phyloP scores from a whole-genome alignment of 2,113 vertebrate genomes.

The Phrynocephalus versicolor region DNA sequence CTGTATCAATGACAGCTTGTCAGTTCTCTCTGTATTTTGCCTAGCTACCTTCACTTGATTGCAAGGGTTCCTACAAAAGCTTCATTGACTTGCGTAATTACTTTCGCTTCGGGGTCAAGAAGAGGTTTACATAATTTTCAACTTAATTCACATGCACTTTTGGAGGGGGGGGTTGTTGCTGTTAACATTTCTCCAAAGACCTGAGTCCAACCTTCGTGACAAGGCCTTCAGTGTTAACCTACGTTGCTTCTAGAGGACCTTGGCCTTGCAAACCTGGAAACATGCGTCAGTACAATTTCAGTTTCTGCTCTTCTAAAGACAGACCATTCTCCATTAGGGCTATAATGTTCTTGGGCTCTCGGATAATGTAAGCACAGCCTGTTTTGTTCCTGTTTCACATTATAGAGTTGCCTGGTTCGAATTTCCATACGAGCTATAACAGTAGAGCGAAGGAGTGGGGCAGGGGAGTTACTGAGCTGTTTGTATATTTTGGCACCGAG shows the following conservation, averaged over 20 bases:
- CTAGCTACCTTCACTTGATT: constrained; percentile 35
- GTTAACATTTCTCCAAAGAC: constrained; percentile 38
- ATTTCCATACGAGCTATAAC: constrained; percentile 59
- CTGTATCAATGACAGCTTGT: constrained; percentile 15
- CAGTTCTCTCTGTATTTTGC: not conserved
- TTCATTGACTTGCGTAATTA: constrained; percentile 56
- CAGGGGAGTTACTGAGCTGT: constrained; percentile 18
- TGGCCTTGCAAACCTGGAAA: constrained; percentile 44
- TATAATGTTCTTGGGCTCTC: constrained; percentile 46
- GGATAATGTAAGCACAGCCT: constrained; percentile 71
- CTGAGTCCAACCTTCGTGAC: constrained; percentile 61
- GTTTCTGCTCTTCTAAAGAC: constrained; percentile 65
- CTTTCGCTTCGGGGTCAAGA: constrained; percentile 60
- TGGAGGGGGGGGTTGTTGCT: constrained; percentile 15
- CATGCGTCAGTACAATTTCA: constrained; percentile 68
- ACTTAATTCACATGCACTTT: constrained; percentile 32
- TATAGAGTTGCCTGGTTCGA: constrained; percentile 59
- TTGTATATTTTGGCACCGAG: constrained; percentile 39
- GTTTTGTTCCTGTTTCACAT: constrained; percentile 68
- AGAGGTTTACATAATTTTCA: constrained; percentile 57
- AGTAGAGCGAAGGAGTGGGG: constrained; percentile 39
- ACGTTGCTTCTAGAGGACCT: constrained; percentile 57
- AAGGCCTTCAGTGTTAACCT: constrained; percentile 52
- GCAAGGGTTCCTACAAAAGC: constrained; percentile 44
- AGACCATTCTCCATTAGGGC: constrained; percentile 57